A percentile compares a stretch with the other conserved stretches of the same genome.
These are phyloP conservation scores for Charina bottae DNA, from an alignment of 2,113 vertebrate genomes.

Conservation along the genomic window DNA sequence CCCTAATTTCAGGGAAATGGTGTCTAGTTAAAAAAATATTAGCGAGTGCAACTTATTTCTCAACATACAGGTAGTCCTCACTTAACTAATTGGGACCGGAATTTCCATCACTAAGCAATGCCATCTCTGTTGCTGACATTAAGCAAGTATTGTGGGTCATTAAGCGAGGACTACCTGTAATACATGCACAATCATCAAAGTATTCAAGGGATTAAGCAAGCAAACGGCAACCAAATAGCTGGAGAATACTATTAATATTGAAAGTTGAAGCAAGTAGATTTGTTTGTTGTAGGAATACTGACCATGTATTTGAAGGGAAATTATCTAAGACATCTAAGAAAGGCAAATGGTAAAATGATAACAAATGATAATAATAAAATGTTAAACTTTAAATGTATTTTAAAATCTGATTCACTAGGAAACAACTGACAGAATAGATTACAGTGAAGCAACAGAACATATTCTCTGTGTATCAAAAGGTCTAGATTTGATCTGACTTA, in stretches of 20 bases:
- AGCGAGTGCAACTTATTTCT: slow-evolving; percentile 10
- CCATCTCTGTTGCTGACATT: background rate
- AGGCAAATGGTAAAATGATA: slow-evolving; percentile 26
- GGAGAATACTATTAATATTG: slow-evolving; percentile 40
- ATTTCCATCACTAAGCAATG: background rate
- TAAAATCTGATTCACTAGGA: background rate
- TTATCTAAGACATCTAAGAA: slow-evolving; percentile 15
- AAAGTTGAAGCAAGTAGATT: slow-evolving; percentile 20
- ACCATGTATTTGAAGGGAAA: background rate
- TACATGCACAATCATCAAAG: slow-evolving; percentile 32
- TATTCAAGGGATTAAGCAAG: slow-evolving; percentile 43
- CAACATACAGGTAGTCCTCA: background rate
- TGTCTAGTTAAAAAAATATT: background rate
- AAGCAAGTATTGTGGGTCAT: background rate
- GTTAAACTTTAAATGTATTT: background rate
- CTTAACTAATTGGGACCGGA: background rate
- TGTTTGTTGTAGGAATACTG: slow-evolving; percentile 17
- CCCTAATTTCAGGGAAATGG: background rate
- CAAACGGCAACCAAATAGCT: slow-evolving; percentile 36
- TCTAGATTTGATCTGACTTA: slow-evolving; percentile 24
- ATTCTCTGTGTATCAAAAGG: background rate
- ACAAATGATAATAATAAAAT: background rate
- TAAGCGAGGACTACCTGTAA: background rate
- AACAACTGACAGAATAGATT: background rate
- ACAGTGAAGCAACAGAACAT: background rate